Conservation (phyloP, 2,113 vertebrate genomes). For the Ptyas mucosa region DNA sequence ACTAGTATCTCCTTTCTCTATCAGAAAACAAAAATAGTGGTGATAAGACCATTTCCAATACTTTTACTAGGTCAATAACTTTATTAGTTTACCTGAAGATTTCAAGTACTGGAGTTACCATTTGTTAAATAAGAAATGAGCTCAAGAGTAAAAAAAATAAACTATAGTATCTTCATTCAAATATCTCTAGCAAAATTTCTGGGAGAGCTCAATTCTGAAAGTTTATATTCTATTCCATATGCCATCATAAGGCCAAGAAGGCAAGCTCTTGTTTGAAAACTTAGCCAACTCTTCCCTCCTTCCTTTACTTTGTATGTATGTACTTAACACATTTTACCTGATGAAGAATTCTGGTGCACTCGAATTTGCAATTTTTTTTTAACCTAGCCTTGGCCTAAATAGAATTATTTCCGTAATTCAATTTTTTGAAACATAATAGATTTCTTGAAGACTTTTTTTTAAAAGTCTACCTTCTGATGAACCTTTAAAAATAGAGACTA, state of each 20-base stretch:
- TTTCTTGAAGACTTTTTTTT: background rate
- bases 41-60: background rate
- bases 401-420: background rate
- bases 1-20: background rate
- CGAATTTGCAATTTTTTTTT: background rate
- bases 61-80: background rate
- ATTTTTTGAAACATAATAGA: background rate
- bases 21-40: background rate
- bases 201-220: background rate
- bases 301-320: background rate
- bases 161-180: background rate
- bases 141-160: background rate
- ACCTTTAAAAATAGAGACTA: background rate
- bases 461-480: background rate
- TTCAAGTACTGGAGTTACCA: background rate
- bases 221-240: background rate
- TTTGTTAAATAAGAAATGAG: background rate
- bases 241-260: background rate
- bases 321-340: background rate
- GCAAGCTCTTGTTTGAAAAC: background rate
- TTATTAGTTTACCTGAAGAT: background rate
- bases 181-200: background rate
- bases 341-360: background rate
- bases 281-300: background rate
- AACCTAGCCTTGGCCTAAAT: background rate